Percentiles rank a stretch among this genome's conserved stretches.
These are phyloP conservation scores for Phrynocephalus versicolor DNA, from an alignment of 2,113 vertebrate species.

Conservation along the genomic window DNA sequence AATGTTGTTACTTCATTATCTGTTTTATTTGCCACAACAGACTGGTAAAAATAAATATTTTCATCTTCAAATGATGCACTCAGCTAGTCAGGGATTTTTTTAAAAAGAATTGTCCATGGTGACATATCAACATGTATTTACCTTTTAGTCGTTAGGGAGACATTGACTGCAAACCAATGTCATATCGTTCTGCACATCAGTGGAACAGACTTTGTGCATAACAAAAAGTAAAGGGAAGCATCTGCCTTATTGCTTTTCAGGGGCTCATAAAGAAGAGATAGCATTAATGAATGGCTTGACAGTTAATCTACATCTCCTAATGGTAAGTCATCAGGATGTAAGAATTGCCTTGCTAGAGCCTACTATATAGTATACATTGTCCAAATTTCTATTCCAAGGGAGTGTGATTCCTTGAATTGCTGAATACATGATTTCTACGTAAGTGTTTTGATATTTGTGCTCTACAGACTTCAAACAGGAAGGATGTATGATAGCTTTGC, in stretches of 20 bases:
- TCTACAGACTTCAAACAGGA: too few species aligned
- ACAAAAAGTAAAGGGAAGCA: constrained; percentile 43
- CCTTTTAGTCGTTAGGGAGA: constrained; percentile 40
- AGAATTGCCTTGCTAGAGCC: constrained; percentile 33
- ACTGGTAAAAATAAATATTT: constrained; percentile 67
- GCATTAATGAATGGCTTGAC: constrained; percentile 92
- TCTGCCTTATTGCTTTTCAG: constrained; percentile 68
- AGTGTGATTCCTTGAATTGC: not conserved
- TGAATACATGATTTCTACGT: constrained; percentile 8
- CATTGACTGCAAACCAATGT: not conserved
- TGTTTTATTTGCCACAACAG: constrained; percentile 59
- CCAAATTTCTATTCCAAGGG: not conserved
- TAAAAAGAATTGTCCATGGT: constrained; percentile 40
- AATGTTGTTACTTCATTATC: constrained; percentile 60
- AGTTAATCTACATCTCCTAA: constrained; percentile 90
- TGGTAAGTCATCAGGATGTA: constrained; percentile 76
- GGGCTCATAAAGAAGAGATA: constrained; percentile 78
- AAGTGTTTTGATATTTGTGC: not conserved
- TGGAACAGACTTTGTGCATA: constrained; percentile 33
- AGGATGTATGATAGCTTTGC: too few species aligned
- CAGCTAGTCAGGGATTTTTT: constrained; percentile 52
- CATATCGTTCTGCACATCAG: constrained; percentile 32
- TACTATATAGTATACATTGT: not conserved
- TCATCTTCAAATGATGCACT: constrained; percentile 5
- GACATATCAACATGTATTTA: constrained; percentile 53